phyloP scores from a whole-genome alignment of 1,140 invertebrate species.

The Brachionus rotundiformis region DNA sequence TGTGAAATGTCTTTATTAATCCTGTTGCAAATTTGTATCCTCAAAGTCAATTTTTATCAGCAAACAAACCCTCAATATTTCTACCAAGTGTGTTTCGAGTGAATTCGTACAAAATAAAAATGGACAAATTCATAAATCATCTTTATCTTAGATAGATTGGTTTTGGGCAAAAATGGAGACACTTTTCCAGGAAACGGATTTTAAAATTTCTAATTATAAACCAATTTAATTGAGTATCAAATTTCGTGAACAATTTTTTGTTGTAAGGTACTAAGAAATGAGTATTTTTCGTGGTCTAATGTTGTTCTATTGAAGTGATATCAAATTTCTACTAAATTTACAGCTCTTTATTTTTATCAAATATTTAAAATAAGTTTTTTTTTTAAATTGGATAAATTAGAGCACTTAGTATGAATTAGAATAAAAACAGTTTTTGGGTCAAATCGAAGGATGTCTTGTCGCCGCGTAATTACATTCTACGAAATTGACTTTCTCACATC shows the following conservation, averaged over 20 bases:
- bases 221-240: constrained; percentile 10
- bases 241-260: not conserved
- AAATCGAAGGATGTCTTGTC: not conserved
- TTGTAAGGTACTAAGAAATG: not conserved
- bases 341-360: constrained; percentile 1
- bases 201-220: constrained; percentile 13
- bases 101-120: not conserved
- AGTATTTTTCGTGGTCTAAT: not conserved
- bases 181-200: not conserved
- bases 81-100: not conserved
- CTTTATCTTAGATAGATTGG: not conserved
- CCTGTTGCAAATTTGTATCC: not conserved
- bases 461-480: not conserved
- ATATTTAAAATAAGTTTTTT: constrained; percentile 16
- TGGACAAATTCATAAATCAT: not conserved
- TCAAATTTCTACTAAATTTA: constrained; percentile 5
- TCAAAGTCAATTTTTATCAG: not conserved
- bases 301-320: not conserved
- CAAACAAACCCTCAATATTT: not conserved
- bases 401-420: not conserved
- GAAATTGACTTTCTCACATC: constrained; percentile 11
- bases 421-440: not conserved
- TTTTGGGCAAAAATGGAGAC: not conserved
- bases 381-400: not conserved
- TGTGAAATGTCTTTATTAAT: constrained; percentile 7